Conservation (phyloP, 2,113 vertebrate species). For the Dipodomys ordii region DNA sequence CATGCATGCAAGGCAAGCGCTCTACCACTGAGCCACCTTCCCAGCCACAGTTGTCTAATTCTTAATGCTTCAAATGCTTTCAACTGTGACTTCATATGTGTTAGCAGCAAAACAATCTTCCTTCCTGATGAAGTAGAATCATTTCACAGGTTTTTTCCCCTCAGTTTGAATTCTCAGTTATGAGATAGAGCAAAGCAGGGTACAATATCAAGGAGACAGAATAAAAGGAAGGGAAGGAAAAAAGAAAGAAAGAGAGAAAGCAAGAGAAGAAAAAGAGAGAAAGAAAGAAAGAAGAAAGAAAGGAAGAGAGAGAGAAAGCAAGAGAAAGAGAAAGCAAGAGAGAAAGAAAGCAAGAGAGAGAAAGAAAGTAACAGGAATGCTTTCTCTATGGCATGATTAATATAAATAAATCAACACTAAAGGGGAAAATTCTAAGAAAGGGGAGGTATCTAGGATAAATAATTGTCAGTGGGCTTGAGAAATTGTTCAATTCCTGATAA, state of each 20-base stretch:
- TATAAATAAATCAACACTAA: not conserved
- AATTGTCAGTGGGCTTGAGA: not conserved
- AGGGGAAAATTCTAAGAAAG: not conserved
- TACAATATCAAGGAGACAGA: not conserved
- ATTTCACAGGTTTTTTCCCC: conserved; percentile 46
- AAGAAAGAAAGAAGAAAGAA: too few species aligned
- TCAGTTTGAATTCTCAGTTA: conserved; percentile 12
- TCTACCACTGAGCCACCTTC: too few species aligned
- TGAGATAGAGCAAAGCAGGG: not conserved
- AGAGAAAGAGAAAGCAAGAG: too few species aligned
- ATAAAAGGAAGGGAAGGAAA: too few species aligned
- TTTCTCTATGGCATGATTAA: not conserved
- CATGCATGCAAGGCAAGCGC: too few species aligned
- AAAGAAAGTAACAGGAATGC: not conserved
- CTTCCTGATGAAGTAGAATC: conserved; percentile 54
- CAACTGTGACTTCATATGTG: conserved; percentile 47
- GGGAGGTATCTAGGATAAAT: not conserved
- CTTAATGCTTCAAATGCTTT: conserved; percentile 68
- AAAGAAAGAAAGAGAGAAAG: too few species aligned
- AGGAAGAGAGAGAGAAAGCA: too few species aligned
- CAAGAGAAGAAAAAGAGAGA: too few species aligned
- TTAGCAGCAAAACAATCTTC: conserved; percentile 19
- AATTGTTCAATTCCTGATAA: conserved; percentile 1
- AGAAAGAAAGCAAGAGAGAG: not conserved
- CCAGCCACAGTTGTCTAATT: conserved; percentile 76